Conservation (phyloP, 1,140 invertebrate species). For the Drosophila neocordata region DNA sequence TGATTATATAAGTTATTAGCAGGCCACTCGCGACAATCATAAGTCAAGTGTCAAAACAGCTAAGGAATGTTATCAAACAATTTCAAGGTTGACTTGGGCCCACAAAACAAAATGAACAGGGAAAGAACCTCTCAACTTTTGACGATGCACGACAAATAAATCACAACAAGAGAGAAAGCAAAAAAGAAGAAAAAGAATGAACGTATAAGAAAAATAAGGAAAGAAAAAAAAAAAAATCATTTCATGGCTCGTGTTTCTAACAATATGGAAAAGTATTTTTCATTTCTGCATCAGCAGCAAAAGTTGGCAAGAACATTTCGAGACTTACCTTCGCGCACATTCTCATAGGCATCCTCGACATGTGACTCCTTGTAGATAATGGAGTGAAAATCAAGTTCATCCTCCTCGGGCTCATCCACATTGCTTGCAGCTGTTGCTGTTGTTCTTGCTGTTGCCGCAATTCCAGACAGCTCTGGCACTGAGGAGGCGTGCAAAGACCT, state of each 20-base stretch:
- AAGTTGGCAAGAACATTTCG: conserved; percentile 27
- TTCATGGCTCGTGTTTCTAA: conserved; percentile 29
- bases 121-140: conserved; percentile 40
- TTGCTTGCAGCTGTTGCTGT: conserved; percentile 39
- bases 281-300: conserved; percentile 54
- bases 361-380: conserved; percentile 97
- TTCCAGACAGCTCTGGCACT: conserved; percentile 49
- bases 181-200: neutral
- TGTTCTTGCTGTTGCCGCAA: conserved; percentile 35
- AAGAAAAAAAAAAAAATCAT: neutral
- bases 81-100: conserved; percentile 66
- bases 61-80: conserved; percentile 74
- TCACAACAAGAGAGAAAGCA: conserved; percentile 33
- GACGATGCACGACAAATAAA: conserved; percentile 56
- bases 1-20: conserved; percentile 56
- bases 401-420: conserved; percentile 40
- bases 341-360: conserved; percentile 93
- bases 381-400: conserved; percentile 89
- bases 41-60: conserved; percentile 65
- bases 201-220: neutral
- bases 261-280: conserved; percentile 59
- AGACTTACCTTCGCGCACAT: conserved; percentile 89
- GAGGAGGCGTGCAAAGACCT: neutral
- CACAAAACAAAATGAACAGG: conserved; percentile 14
- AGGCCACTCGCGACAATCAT: conserved; percentile 50